Evolutionary conservation across 2,888 invertebrate species (phyloP).

Genomic region (Escarpia spicata): DNA sequence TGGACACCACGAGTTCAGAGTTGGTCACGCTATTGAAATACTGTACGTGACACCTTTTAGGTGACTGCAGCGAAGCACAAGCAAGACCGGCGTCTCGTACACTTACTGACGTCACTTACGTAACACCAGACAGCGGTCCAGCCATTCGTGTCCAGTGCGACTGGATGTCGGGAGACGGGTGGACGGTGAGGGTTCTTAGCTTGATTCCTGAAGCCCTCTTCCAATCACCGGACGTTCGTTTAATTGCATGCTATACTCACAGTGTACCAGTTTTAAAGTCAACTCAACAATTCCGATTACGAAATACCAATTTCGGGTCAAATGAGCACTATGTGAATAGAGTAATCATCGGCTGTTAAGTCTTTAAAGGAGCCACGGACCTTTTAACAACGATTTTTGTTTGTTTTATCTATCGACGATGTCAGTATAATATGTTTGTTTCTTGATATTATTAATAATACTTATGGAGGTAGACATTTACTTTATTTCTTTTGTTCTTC

Average conservation of each 20-base stretch:
- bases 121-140: not conserved
- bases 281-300: too few relatives aligned
- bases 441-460: too few relatives aligned
- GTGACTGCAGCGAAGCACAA: constrained; percentile 8
- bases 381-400: too few relatives aligned
- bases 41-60: not conserved
- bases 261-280: too few relatives aligned
- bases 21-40: not conserved
- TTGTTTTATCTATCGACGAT: too few relatives aligned
- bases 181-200: not conserved
- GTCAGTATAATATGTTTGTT: too few relatives aligned
- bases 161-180: not conserved
- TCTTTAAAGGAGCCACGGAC: too few relatives aligned
- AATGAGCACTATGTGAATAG: too few relatives aligned
- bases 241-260: not conserved
- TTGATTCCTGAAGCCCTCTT: not conserved
- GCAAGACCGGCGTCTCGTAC: not conserved
- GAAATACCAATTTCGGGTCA: too few relatives aligned
- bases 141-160: not conserved
- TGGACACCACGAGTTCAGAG: not conserved
- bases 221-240: not conserved
- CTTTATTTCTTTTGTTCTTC: too few relatives aligned
- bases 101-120: not conserved
- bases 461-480: too few relatives aligned
- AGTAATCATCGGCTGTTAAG: too few relatives aligned